A percentile compares a stretch with the other conserved stretches of the same genome.
phyloP scores from a whole-genome alignment of 2,113 vertebrate species.

The Heteronetta atricapilla region DNA sequence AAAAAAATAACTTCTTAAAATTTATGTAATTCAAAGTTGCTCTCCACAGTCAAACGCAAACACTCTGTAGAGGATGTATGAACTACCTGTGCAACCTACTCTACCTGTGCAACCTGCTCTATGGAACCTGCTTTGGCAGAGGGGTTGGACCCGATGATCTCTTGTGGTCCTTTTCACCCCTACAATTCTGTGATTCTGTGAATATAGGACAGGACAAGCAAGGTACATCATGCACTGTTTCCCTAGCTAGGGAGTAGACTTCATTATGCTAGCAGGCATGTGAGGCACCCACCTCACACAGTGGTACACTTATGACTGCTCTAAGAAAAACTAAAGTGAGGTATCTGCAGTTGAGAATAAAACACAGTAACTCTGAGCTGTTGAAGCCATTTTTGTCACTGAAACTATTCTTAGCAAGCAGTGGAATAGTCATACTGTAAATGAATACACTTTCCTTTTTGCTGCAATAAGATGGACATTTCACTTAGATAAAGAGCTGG shows the following conservation, averaged over 20 bases:
- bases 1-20: background rate
- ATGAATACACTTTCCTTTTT: background rate
- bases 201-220: background rate
- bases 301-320: background rate
- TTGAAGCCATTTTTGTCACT: background rate
- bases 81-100: no score
- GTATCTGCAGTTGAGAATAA: background rate
- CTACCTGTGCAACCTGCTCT: no score
- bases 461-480: background rate
- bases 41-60: background rate
- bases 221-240: background rate
- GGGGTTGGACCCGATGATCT: no score
- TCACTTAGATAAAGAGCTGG: background rate
- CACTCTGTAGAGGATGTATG: background rate
- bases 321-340: background rate
- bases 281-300: background rate
- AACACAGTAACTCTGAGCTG: background rate
- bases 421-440: background rate
- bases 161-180: no score
- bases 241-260: background rate
- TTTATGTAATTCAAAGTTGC: background rate
- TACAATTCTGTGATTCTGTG: no score
- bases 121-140: no score
- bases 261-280: rapidly evolving
- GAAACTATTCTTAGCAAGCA: background rate